Evolutionary conservation across 2,797 vertebrate species (phyloP), one percentile per base, ranked within the genome.

Genomic region (Muscicapa comitata): DNA sequence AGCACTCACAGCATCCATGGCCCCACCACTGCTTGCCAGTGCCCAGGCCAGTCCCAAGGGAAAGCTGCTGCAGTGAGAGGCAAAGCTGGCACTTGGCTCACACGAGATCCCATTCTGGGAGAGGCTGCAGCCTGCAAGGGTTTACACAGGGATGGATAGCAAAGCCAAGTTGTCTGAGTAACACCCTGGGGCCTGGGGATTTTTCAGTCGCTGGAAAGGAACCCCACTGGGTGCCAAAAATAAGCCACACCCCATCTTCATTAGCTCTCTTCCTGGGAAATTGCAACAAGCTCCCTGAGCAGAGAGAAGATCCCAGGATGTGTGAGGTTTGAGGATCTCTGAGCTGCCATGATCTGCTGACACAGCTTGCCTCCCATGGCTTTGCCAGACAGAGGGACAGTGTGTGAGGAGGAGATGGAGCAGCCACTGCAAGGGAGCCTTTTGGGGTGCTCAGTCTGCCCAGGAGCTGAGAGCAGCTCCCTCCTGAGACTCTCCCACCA

Each of bases 371-470:
- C 35, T 77, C 31, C 31, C 21, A 10, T 47, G 47, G 25, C 29
- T 25, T 37, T 61, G 43, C 37, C 70, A 59, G 24, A 50, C 42
- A 25, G 4, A 0, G 2, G 40, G 16, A 24, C 13, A 23, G 23
- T 2, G 35, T 47, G 29, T 13, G 66, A 72, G 40, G 20, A 58
- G 37, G 57, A 38, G 37, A 37, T 24, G 48, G 53, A 59, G 40
- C 33, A 90, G 25, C 25, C 5, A 10, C n/a, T 63, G 31, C 0
- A 4, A 59, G 13, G 48, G 24, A 91, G 8, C 31, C 25, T 26
- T 7, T 17, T 1, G 0, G 11, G 37, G 38, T 26, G 20, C 42
- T 63, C 72, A 35, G 1, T 5, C 24, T 5, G 1, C 40, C 13
- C 62, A 1, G 63, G 24, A 72, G 42, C 38, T 0, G 0, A 37